Evolutionary conservation across 2,797 vertebrate species (phyloP).

Genomic region (Melanotaenia boesemani): DNA sequence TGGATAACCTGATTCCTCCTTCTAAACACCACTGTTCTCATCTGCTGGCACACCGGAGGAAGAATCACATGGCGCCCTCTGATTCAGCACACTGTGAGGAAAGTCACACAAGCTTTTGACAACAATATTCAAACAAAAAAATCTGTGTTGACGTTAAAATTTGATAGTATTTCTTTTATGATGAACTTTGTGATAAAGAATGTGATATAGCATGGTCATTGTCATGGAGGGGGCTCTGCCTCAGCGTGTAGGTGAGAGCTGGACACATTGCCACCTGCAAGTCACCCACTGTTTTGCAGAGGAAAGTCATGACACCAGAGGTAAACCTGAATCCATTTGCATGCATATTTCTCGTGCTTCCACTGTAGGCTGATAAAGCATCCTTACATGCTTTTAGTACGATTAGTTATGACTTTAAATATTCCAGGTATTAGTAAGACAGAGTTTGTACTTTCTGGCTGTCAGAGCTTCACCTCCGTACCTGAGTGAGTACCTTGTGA

Average conservation of each 20-base stretch:
- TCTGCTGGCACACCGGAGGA: conserved; percentile 23
- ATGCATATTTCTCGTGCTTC: conserved; percentile 9
- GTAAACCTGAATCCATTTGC: conserved; percentile 31
- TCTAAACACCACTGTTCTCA: conserved; percentile 16
- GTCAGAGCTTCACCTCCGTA: conserved; percentile 31
- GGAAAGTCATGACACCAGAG: conserved; percentile 58
- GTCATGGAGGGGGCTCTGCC: conserved; percentile 56
- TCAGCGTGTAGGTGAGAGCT: conserved; percentile 35
- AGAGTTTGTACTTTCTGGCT: conserved; percentile 16
- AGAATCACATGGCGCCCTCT: background rate
- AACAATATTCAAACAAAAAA: background rate
- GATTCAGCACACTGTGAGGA: conserved; percentile 18
- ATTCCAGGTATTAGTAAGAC: conserved; percentile 30
- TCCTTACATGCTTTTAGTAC: background rate
- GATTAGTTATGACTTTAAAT: conserved; percentile 1
- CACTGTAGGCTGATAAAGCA: background rate
- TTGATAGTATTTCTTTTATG: background rate
- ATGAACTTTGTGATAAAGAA: conserved; percentile 18
- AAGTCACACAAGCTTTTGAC: background rate
- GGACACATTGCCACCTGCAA: conserved; percentile 64
- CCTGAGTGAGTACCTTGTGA: conserved; percentile 2
- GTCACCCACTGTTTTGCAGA: conserved; percentile 50
- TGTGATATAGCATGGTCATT: conserved; percentile 35
- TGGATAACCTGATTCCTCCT: conserved; percentile 8
- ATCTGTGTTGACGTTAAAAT: background rate